Evolutionary conservation across 2,113 vertebrate genomes (phyloP).

Genomic region (Hylia prasina): DNA sequence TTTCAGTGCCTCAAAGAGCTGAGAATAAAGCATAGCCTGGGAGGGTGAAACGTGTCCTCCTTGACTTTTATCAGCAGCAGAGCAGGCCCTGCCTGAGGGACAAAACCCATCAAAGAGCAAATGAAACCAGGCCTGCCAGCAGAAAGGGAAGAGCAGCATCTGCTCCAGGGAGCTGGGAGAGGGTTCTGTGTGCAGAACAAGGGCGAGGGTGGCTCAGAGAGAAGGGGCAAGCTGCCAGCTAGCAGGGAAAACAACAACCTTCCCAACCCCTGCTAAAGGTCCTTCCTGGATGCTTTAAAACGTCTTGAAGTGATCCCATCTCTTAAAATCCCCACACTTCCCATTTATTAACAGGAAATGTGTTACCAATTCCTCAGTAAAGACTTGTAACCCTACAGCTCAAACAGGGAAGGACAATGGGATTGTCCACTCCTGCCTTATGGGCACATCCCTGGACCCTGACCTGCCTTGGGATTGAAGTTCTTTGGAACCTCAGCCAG

Average conservation of each 20-base stretch:
- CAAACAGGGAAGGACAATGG: fast-evolving
- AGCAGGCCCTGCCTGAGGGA: conserved; percentile 1
- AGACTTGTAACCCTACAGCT: fast-evolving
- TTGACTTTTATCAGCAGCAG: background rate
- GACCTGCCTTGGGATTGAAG: background rate
- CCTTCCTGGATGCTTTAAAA: background rate
- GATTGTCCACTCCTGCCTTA: background rate
- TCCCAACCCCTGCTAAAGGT: background rate
- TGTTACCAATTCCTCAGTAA: fast-evolving
- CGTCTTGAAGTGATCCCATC: too few relatives aligned
- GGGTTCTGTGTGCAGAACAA: background rate
- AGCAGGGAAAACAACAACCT: background rate
- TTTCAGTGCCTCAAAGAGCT: background rate
- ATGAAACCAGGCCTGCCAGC: background rate
- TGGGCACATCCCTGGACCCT: fast-evolving
- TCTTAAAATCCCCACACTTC: background rate
- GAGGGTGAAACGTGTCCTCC: background rate
- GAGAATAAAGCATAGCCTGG: background rate
- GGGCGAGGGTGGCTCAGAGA: background rate
- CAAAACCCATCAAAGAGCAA: background rate
- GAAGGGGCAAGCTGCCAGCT: background rate
- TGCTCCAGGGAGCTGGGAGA: background rate
- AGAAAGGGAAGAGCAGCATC: background rate
- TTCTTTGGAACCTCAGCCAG: background rate
- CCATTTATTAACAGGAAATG: background rate